phyloP scores from a whole-genome alignment of 2,888 invertebrate species.

The Deilephila porcellus region DNA sequence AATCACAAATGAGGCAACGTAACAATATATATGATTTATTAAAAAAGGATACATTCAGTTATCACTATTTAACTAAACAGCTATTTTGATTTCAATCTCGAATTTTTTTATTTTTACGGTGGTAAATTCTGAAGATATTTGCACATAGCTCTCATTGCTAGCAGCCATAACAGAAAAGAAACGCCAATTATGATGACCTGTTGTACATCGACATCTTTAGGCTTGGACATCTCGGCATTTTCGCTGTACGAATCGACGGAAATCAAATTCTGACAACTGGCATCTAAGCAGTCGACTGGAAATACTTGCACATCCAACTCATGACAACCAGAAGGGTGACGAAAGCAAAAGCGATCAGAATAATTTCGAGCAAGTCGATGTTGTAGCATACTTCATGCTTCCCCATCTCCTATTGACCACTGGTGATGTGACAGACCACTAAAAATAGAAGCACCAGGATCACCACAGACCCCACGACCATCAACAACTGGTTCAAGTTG shows the following conservation, averaged over 20 bases:
- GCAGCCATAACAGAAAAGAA: constrained; percentile 57
- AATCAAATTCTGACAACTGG: background rate
- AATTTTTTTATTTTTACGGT: no score
- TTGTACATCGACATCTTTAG: constrained; percentile 36
- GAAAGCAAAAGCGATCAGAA: constrained; percentile 66
- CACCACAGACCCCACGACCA: constrained; percentile 67
- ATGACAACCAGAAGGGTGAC: constrained; percentile 64
- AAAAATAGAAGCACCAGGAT: constrained; percentile 66
- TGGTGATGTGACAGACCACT: constrained; percentile 69
- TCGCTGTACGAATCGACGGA: background rate
- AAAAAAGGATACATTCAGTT: background rate
- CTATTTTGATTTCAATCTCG: background rate
- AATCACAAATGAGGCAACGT: background rate
- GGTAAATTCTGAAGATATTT: constrained; percentile 41
- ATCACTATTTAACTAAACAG: background rate
- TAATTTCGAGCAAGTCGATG: constrained; percentile 60
- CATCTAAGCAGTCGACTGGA: constrained; percentile 45
- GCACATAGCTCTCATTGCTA: constrained; percentile 34
- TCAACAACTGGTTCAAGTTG: constrained; percentile 68
- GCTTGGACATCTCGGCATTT: background rate
- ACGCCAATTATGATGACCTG: constrained; percentile 47
- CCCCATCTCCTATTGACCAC: constrained; percentile 54
- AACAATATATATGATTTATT: background rate
- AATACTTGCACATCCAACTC: constrained; percentile 74
- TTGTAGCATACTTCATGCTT: constrained; percentile 48